Evolutionary conservation across 53 echinoderm and acorn worm genomes (phyloP), one percentile per base, ranked within the genome.

Genomic region (Astropecten irregularis): DNA sequence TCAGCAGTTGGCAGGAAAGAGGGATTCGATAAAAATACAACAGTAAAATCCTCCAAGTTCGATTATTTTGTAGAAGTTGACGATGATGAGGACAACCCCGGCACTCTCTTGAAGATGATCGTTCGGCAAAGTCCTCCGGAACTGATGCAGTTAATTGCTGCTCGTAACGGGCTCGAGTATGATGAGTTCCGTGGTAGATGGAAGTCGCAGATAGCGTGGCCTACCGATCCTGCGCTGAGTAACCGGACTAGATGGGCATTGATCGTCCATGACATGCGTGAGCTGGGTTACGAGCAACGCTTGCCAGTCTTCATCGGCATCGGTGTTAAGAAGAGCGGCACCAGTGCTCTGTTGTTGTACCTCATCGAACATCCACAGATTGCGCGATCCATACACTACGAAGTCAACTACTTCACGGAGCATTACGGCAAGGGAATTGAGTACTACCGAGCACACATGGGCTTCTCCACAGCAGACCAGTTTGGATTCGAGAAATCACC

Each of bases 271-370:
- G 65, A 74, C 20, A 67, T 87, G 46, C 58, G 66, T 18, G 66
- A 64, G 11, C 50, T 83, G 1, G 93, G 96, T 25, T 89, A 81
- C 11, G 65, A 65, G 26, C 93, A 96, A 31, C 77, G 82, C 26
- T 83, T 93, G 19, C 93, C 91, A 0, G 84, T 71, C 23, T 59
- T 89, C 52, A 93, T 93, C 82, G 93, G 89, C 47, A 93, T 96
- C 28, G 96, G 96, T 11, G 93, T 93, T 32, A 96, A 96, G 71
- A 96, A 96, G 69, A 93, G 93, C 28, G 96, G 96, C 50, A 96
- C 96, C 1, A 96, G 91, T 34, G 96, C 96, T 32, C 39, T 95
- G 16, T 93, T 93, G 3, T 93, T 96, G 46, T 96, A 93, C 46
- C 37, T 93, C 11, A 51, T 84, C 7, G 86, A 93, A 40, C 96